Base-by-base conservation (phyloP, 92 coral and sea anemone species). In the Umimayanthus chanpuru region DNA sequence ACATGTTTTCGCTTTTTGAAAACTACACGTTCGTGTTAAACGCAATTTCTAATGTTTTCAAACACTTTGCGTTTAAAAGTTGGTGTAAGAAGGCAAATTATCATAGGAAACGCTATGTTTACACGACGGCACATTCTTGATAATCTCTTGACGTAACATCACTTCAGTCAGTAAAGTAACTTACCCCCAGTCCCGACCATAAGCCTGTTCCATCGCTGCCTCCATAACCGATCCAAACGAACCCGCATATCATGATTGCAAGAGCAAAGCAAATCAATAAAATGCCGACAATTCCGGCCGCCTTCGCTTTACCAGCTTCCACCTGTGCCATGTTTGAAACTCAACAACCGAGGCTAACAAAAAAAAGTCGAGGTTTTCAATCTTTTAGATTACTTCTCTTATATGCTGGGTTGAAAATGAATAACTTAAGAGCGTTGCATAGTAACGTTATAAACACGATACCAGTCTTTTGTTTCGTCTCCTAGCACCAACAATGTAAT, bases 111-210 rank as follows among this genome's bases (percentile, higher is more conserved):
- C 23, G 4, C 16, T 38, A 40, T 70, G 61, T 64, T 89, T 32
- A 15, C 12, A 25, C 10, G n/a, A 41, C 64, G 21, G 4, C 21
- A 16, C 18, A 79, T n/a, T 2, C 38, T 9, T 28, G 68, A 49
- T 12, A 61, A 61, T 61, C 14, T 61, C n/a, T 40, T 70, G 16
- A 65, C 50, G 72, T 0, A 36, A 44, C 23, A 15, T 3, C 0
- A 32, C 1, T 47, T 47, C 50, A 5, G 6, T 43, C n/a, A n/a
- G n/a, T 43, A 43, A 47, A 11, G 43, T 6, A 61, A 87, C 93
- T 88, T 90, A 95, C 98, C 96, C 94, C 87, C n/a, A 95, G 15
- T 14, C 98, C 98, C 2, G 88, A 88, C 96, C 96, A 95, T 25
- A 95, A 78, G 0, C 98, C 98, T 1, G 89, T 77, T 2, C 93